Percentiles rank a stretch among this genome's conserved stretches.
Conservation (phyloP, 2,113 vertebrate species). For the Mirounga angustirostris region DNA sequence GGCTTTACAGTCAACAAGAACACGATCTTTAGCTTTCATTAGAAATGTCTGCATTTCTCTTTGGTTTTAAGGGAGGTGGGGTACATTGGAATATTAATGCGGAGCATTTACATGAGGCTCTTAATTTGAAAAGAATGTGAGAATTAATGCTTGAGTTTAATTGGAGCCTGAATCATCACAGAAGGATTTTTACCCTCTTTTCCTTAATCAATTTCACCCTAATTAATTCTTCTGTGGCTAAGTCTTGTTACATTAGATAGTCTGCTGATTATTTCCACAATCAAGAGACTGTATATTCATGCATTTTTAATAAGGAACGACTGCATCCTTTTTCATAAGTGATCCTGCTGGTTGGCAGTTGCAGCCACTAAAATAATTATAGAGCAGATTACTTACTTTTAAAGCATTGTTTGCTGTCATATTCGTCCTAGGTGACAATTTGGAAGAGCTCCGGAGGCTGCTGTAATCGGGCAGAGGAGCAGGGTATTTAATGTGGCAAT, state of each 20-base stretch:
- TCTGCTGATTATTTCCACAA: constrained; percentile 87
- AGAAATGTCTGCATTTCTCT: constrained; percentile 42
- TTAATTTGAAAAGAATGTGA: constrained; percentile 78
- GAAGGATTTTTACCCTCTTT: constrained; percentile 82
- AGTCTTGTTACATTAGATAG: constrained; percentile 84
- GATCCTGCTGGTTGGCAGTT: constrained; percentile 83
- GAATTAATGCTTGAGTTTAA: constrained; percentile 74
- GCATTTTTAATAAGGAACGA: constrained; percentile 83
- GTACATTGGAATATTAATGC: constrained; percentile 37
- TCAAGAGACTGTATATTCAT: constrained; percentile 85
- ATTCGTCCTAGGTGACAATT: constrained; percentile 73
- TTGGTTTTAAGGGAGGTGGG: constrained; percentile 16
- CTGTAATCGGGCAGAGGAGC: constrained; percentile 42
- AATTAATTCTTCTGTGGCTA: constrained; percentile 85
- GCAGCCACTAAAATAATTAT: constrained; percentile 83
- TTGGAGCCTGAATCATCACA: constrained; percentile 70
- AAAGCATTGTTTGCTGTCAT: constrained; percentile 84
- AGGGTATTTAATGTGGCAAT: constrained; percentile 68
- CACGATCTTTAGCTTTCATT: background rate
- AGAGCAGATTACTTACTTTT: constrained; percentile 83
- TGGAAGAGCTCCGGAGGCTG: constrained; percentile 52
- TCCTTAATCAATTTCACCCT: constrained; percentile 84
- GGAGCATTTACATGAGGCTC: constrained; percentile 66
- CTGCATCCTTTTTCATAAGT: constrained; percentile 81
- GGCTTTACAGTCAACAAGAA: background rate